Percentiles rank a stretch among this genome's conserved stretches.
These are phyloP conservation scores for Julus scanicus DNA, from an alignment of 2,888 invertebrate species.

Conservation along the genomic window DNA sequence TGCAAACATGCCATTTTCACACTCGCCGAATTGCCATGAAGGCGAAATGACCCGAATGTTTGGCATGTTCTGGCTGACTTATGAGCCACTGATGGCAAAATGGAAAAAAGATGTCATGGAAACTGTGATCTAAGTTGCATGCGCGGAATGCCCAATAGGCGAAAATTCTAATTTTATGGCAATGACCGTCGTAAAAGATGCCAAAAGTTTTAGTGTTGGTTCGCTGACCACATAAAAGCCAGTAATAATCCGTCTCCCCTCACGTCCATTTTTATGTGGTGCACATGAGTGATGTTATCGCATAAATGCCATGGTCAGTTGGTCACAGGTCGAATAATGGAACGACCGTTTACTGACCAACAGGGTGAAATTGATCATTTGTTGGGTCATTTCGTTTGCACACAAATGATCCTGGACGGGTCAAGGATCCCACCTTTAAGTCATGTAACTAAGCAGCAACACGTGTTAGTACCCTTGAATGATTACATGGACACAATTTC, in stretches of 20 bases:
- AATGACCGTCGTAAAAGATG: background rate
- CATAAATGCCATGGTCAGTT: background rate
- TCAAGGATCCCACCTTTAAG: background rate
- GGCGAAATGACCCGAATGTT: background rate
- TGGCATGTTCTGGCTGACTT: background rate
- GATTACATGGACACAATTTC: background rate
- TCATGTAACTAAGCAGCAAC: background rate
- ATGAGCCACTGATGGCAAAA: background rate
- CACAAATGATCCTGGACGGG: background rate
- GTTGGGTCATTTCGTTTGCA: conserved; percentile 21
- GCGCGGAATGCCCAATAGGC: background rate
- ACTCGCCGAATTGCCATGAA: background rate
- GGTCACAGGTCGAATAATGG: background rate
- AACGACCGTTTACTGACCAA: background rate
- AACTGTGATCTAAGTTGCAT: background rate
- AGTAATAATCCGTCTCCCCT: conserved; percentile 20
- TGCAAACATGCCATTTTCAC: background rate
- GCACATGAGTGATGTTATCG: conserved; percentile 11
- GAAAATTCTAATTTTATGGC: conserved; percentile 32
- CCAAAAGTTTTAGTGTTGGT: conserved; percentile 16
- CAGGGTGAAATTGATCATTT: background rate
- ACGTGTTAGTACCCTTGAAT: background rate
- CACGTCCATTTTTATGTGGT: background rate
- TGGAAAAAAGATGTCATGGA: background rate
- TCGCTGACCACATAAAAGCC: conserved; percentile 19